Percentiles rank a stretch among this genome's conserved stretches.
These are phyloP conservation scores for Monopis laevigella DNA, from an alignment of 2,888 invertebrate species.

Conservation along the genomic window DNA sequence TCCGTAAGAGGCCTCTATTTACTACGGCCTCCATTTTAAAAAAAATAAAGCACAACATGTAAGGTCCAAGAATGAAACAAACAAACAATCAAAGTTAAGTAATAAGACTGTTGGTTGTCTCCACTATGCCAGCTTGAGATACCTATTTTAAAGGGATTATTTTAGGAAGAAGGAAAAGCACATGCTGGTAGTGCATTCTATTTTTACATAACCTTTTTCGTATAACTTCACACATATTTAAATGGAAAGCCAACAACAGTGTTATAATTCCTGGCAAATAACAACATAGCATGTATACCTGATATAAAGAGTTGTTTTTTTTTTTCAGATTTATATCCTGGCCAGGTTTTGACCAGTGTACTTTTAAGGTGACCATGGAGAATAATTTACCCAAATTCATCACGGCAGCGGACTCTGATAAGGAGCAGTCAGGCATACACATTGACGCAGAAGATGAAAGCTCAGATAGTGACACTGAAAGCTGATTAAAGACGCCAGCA, in stretches of 20 bases:
- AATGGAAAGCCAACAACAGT: neutral
- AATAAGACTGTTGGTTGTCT: neutral
- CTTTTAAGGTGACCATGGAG: conserved; percentile 73
- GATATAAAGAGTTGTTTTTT: neutral
- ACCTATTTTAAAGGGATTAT: neutral
- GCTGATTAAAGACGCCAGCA: no score
- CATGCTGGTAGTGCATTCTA: no score
- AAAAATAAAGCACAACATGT: no score
- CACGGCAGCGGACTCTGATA: conserved; percentile 39
- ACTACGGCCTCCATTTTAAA: no score
- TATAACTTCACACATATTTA: neutral
- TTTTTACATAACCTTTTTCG: no score
- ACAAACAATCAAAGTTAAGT: neutral
- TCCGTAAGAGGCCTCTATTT: no score
- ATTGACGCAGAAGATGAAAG: conserved; percentile 29
- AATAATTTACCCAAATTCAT: conserved; percentile 62
- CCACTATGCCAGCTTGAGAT: neutral
- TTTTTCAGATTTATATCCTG: conserved; percentile 64
- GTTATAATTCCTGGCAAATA: neutral
- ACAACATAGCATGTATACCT: neutral
- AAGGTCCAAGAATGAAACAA: no score
- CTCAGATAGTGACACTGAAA: conserved; percentile 13
- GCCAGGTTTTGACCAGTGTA: conserved; percentile 72
- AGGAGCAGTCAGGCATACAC: conserved; percentile 32
- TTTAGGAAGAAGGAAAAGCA: no score